Conservation (phyloP, 2,797 vertebrate species). For the Smutsia temminckii region DNA sequence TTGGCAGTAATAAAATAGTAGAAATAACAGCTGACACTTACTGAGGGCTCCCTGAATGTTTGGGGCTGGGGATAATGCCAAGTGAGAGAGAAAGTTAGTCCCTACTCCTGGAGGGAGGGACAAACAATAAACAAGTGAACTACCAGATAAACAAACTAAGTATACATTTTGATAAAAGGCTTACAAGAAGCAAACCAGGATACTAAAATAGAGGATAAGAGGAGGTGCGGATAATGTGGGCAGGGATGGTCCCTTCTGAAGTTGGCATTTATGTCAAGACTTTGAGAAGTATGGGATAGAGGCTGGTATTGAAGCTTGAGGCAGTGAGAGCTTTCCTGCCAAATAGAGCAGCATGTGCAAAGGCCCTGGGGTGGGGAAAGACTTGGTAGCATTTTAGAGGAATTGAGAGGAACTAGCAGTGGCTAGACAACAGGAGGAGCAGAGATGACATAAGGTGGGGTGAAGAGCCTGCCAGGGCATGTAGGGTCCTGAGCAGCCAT, state of each 20-base stretch:
- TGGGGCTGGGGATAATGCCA: background rate
- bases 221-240: background rate
- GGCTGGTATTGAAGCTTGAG: background rate
- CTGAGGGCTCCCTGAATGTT: background rate
- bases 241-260: background rate
- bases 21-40: background rate
- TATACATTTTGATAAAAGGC: background rate
- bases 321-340: background rate
- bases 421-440: background rate
- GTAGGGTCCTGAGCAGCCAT: rapidly evolving
- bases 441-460: no score
- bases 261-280: background rate
- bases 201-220: background rate
- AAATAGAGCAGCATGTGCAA: background rate
- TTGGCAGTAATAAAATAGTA: background rate
- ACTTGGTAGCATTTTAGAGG: background rate
- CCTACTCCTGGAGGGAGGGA: background rate
- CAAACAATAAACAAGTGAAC: background rate
- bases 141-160: background rate
- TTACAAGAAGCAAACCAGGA: background rate
- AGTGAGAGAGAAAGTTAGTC: background rate
- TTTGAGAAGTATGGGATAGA: background rate
- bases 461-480: background rate
- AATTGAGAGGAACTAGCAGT: background rate
- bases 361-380: background rate